These are phyloP conservation scores for Clanis bilineata DNA, from an alignment of 2,888 invertebrate genomes.

Conservation along the genomic window DNA sequence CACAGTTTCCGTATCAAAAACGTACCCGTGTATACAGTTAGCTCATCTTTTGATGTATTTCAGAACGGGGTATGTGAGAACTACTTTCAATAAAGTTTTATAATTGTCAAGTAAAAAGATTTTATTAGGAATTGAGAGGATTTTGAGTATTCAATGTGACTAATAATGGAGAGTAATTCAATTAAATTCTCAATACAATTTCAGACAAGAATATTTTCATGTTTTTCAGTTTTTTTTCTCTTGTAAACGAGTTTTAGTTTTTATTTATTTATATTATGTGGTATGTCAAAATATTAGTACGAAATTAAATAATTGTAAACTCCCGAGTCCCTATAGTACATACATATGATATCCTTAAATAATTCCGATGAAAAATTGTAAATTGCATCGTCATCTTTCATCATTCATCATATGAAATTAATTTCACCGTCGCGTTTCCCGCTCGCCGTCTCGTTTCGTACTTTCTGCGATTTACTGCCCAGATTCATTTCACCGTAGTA, in stretches of 20 bases:
- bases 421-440: constrained; percentile 62
- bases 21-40: constrained; percentile 40
- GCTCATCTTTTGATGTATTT: constrained; percentile 55
- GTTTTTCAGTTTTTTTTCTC: no score
- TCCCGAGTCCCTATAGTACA: neutral
- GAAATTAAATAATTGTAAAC: no score
- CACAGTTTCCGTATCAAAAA: constrained; percentile 59
- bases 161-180: no score
- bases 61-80: constrained; percentile 24
- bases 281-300: no score
- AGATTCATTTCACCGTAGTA: constrained; percentile 63
- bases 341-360: constrained; percentile 37
- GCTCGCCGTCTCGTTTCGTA: constrained; percentile 55
- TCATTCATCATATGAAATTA: constrained; percentile 79
- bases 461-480: constrained; percentile 68
- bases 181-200: no score
- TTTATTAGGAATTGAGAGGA: no score
- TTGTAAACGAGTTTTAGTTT: no score
- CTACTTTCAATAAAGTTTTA: no score
- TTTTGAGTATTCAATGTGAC: no score
- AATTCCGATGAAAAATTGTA: constrained; percentile 58
- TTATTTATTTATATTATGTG: no score
- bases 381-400: constrained; percentile 75
- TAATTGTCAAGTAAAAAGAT: no score
- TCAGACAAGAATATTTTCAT: no score